Percentiles rank a stretch among this genome's conserved stretches.
phyloP scores from a whole-genome alignment of 1,140 invertebrate genomes.

The Zaprionus capensis region DNA sequence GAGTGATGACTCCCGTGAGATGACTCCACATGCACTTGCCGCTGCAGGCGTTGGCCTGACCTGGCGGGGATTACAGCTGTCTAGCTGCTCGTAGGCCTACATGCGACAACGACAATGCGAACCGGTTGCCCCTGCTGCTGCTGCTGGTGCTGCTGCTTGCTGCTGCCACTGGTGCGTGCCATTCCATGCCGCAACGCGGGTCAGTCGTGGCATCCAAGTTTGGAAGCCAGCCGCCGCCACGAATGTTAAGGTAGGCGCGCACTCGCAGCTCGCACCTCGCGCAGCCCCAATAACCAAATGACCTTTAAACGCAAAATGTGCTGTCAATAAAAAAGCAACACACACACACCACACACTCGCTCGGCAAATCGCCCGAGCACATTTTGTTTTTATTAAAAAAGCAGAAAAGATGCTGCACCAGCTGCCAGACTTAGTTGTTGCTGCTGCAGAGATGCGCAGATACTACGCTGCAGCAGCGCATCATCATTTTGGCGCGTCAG shows the following conservation, averaged over 20 bases:
- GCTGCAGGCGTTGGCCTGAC: conserved; percentile 56
- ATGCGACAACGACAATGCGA: conserved; percentile 49
- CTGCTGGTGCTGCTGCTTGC: conserved; percentile 9
- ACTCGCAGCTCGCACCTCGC: conserved; percentile 4
- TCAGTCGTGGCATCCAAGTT: conserved; percentile 60
- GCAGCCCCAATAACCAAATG: conserved; percentile 64
- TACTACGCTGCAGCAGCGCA: conserved; percentile 32
- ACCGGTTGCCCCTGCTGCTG: conserved; percentile 62
- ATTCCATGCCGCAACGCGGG: conserved; percentile 37
- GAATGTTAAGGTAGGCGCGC: conserved; percentile 80
- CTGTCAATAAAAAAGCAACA: conserved; percentile 44
- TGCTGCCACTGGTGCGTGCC: conserved; percentile 37
- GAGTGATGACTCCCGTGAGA: conserved; percentile 4
- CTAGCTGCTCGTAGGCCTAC: conserved; percentile 56
- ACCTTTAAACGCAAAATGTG: conserved; percentile 78
- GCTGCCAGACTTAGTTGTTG: conserved; percentile 6
- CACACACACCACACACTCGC: conserved; percentile 17
- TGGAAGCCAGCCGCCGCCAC: conserved; percentile 53
- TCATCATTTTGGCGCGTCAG: conserved; percentile 42
- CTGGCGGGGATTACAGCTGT: conserved; percentile 33
- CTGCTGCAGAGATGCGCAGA: conserved; percentile 10
- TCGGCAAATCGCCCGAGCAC: conserved; percentile 35
- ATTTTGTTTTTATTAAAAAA: conserved; percentile 49
- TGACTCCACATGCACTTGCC: conserved; percentile 30
- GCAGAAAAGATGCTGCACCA: conserved; percentile 31